Conservation (phyloP, 2,797 vertebrate species). For the Gallinago nigripennis region DNA sequence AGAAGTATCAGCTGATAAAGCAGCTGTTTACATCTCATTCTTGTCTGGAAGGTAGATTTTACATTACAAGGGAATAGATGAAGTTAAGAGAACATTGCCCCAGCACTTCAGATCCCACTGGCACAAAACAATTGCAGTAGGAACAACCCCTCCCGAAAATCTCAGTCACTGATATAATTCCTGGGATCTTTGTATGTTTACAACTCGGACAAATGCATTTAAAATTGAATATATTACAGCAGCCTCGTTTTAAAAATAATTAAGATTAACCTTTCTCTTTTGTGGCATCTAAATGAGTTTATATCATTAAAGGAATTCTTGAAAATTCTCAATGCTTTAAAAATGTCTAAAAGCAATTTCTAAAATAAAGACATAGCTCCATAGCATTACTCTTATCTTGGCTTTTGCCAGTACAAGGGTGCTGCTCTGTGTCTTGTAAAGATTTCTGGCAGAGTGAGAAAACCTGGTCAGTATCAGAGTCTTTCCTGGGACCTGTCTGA, state of each 20-base stretch:
- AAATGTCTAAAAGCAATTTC: slow-evolving; percentile 36
- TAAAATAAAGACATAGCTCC: slow-evolving; percentile 54
- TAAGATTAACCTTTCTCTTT: slow-evolving; percentile 11
- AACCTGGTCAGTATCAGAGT: slow-evolving; percentile 77
- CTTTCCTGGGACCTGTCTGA: slow-evolving; percentile 78
- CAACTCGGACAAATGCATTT: neutral
- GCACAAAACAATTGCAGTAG: neutral
- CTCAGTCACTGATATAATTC: neutral
- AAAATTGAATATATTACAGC: neutral
- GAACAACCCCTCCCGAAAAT: neutral
- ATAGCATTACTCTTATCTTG: slow-evolving; percentile 62
- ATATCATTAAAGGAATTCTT: slow-evolving; percentile 20
- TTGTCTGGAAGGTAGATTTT: neutral
- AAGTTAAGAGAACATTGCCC: neutral
- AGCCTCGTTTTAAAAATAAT: slow-evolving; percentile 1
- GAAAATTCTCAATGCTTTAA: slow-evolving; percentile 19
- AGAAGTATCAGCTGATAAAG: slow-evolving; percentile 50
- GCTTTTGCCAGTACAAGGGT: slow-evolving; percentile 39
- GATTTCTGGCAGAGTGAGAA: slow-evolving; percentile 74
- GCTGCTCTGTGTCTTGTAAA: slow-evolving; percentile 66
- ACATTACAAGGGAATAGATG: neutral
- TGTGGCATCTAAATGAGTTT: slow-evolving; percentile 7
- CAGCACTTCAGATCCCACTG: neutral
- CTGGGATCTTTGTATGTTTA: neutral
- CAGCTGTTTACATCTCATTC: slow-evolving; percentile 30